Evolutionary conservation across 2,888 invertebrate species (phyloP), one percentile per base, ranked within the genome.

Genomic region (Ectobius pallidus): DNA sequence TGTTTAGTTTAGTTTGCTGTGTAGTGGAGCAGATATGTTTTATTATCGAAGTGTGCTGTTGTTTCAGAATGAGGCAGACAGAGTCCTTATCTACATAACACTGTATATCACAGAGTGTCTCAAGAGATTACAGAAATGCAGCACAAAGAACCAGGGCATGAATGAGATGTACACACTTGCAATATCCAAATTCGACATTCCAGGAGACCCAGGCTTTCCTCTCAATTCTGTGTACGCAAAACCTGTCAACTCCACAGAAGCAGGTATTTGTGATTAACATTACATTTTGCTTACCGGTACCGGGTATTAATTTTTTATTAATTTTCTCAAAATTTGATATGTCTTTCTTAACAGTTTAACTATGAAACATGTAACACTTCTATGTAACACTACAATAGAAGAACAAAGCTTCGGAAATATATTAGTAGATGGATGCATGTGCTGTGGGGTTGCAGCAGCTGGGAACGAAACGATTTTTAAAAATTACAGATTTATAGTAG

Each of bases 121-220:
- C 76, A 98, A 99, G 82, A 92, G 93, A 79, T 85, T 99, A 32
- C 96, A 97, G 81, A 94, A 93, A 83, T 97, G 97, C 82, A 89
- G 92, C 7, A 95, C 90, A 78, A 96, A 95, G 82, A 90, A 88
- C 79, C 94, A 96, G 83, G 99, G 94, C 0, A 88, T 90, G 78
- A 96, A 97, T 81, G 99, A 99, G 82, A 95, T 99, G 95, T 96
- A 96, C 81, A 91, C 96, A 75, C 85, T 99, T 79, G 98, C 98
- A 0, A 93, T 97, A 79, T 93, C 94, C 0, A 93, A 93, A 80
- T 97, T 98, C 83, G 97, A 97, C 81, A 93, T 99, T 79, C 99
- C 99, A 6, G 99, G 99, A 11, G 99, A 99, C 77, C 80, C 91
- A 16, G 94, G 94, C 0, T 99, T 99, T 82, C 98, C 98, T 1